A percentile compares a stretch with the other conserved stretches of the same genome.
Evolutionary conservation across 2,888 invertebrate species (phyloP).

Genomic region (Cheilosia impressa): DNA sequence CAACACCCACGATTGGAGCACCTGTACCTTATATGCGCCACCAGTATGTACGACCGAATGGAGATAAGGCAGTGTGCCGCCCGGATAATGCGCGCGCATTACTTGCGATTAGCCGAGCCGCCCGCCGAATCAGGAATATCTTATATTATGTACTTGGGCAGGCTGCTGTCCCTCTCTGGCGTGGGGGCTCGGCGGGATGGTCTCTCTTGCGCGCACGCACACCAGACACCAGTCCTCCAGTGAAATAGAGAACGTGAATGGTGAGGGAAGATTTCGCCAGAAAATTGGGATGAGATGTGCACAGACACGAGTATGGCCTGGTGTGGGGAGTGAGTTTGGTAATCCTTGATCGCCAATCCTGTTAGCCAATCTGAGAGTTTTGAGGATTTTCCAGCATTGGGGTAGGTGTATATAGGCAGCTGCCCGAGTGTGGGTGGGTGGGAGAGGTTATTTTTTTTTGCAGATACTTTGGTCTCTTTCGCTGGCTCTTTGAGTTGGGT

Average conservation of each 20-base stretch:
- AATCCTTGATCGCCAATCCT: conserved; percentile 75
- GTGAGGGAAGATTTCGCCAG: conserved; percentile 47
- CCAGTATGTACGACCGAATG: conserved; percentile 40
- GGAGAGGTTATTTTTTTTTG: conserved; percentile 34
- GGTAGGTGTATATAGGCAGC: conserved; percentile 8
- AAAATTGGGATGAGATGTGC: conserved; percentile 56
- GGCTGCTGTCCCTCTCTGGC: conserved; percentile 28
- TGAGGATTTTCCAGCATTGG: conserved; percentile 36
- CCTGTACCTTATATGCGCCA: conserved; percentile 60
- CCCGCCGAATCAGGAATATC: conserved; percentile 70
- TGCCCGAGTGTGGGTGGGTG: conserved; percentile 29
- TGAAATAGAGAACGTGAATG: conserved; percentile 37
- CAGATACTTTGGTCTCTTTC: conserved; percentile 59
- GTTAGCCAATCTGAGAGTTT: conserved; percentile 69
- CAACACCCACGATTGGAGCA: conserved; percentile 74
- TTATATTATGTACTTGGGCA: conserved; percentile 52
- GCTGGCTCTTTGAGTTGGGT: conserved; percentile 1
- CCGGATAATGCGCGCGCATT: conserved; percentile 84
- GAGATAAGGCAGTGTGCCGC: conserved; percentile 80
- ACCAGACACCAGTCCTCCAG: neutral
- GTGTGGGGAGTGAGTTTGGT: conserved; percentile 31
- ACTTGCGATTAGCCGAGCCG: conserved; percentile 82
- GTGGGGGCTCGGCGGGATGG: neutral
- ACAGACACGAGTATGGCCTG: conserved; percentile 10
- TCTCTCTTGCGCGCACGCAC: conserved; percentile 47